Evolutionary conservation across 2,888 invertebrate genomes (phyloP), one percentile per base, ranked within the genome.

Genomic region (Portevinia maculata): DNA sequence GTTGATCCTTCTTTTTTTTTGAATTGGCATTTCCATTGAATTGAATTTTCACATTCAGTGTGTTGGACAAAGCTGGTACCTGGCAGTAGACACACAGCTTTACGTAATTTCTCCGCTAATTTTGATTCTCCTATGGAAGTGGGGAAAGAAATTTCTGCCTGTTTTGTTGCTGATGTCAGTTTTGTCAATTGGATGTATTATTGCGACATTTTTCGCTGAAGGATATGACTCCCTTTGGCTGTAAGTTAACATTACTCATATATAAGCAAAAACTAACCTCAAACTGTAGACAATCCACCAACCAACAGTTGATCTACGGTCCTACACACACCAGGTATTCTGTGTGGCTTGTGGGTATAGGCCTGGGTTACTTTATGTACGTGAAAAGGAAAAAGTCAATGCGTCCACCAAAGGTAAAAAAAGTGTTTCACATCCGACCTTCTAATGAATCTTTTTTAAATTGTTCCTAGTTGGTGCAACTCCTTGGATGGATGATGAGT

Each of bases 61-160:
- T 30, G 11, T 69, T 1, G 8, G 21, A 1, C 92, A 92, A 78
- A 89, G 91, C 0, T 93, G 93, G 93, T 93, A 92, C 81, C 86
- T 93, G n/a, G 90, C 92, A 1, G 91, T 92, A 2, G 93, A 93
- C 65, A 92, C 92, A 88, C 93, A 93, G 86, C 86, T 93, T 19
- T 93, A 91, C 84, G 86, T 92, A 59, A 55, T 92, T 15, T 91
- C 93, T 1, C 93, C 93, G 0, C 70, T 93, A 0, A 83, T 93
- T 1, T 86, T 93, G 21, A 89, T 91, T 41, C 89, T 91, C 0
- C 86, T 92, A 13, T 89, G 89, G 76, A 88, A 86, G 24, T 88
- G 88, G 88, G 86, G 87, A 32, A 86, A 76, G 37, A 86, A 79
- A 34, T 87, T 85, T 3, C 57, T 85, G 1, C 69, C 70, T 0